Percentiles rank a stretch among this genome's conserved stretches.
These are phyloP conservation scores for Xyliphius kryptos DNA, from an alignment of 2,113 vertebrate species.

Conservation along the genomic window DNA sequence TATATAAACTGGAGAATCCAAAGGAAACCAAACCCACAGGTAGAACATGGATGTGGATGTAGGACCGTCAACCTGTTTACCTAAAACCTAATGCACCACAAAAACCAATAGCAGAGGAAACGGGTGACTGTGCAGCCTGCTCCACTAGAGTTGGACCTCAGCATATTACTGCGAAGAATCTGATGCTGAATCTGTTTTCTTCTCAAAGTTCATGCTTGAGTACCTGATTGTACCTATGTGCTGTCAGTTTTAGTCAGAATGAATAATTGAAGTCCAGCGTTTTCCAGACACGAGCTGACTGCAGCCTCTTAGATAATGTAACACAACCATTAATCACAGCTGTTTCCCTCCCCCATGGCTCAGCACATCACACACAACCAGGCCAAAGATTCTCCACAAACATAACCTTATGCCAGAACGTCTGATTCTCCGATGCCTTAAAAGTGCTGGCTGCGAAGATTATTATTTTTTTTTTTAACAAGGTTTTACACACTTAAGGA, in stretches of 20 bases:
- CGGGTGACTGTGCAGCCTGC: no score
- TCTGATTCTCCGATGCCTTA: no score
- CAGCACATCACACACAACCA: neutral
- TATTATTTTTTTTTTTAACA: no score
- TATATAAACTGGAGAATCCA: no score
- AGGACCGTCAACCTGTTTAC: no score
- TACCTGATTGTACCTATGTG: conserved; percentile 20
- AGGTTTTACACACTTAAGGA: no score
- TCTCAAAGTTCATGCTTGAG: conserved; percentile 18
- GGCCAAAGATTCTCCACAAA: neutral
- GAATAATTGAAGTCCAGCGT: conserved; percentile 35
- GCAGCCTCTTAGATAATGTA: conserved; percentile 31
- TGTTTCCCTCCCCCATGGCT: neutral
- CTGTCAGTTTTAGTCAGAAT: conserved; percentile 25
- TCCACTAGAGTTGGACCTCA: no score
- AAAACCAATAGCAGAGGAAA: no score
- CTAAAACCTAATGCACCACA: no score
- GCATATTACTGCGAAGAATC: neutral
- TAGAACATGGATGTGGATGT: no score
- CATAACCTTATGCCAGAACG: neutral
- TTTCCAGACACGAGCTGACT: conserved; percentile 34
- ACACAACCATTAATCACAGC: conserved; percentile 33
- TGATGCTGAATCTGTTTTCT: conserved; percentile 3
- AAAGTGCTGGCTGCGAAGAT: no score
- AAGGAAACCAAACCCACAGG: no score